Percentiles rank a stretch among this genome's conserved stretches.
Evolutionary conservation across 2,797 vertebrate genomes (phyloP).

Genomic region (Microctenopoma lineatum): DNA sequence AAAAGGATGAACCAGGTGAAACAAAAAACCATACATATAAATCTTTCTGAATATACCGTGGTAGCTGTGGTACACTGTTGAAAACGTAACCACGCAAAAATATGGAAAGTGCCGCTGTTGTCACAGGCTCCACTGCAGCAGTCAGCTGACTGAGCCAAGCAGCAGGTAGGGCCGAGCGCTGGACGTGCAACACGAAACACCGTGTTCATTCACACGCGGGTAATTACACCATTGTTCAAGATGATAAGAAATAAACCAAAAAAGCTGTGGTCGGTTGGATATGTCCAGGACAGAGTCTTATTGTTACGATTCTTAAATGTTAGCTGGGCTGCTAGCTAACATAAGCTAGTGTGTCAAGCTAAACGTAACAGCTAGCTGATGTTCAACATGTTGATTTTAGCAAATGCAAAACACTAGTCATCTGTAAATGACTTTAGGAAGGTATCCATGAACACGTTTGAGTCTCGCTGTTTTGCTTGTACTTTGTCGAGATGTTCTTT

Average conservation of each 20-base stretch:
- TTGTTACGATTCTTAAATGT: neutral
- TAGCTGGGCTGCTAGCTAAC: conserved; percentile 27
- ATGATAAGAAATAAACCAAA: neutral
- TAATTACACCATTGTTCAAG: conserved; percentile 1
- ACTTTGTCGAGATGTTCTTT: neutral
- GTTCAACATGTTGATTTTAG: neutral
- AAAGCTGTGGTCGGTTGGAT: rapidly evolving
- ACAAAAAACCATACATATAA: neutral
- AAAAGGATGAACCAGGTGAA: neutral
- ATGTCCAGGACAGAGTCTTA: neutral
- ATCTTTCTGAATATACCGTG: neutral
- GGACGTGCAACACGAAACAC: conserved; percentile 11
- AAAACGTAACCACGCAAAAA: neutral
- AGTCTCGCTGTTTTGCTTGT: neutral
- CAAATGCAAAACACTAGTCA: no score
- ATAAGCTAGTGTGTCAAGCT: neutral
- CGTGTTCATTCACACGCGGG: conserved; percentile 37
- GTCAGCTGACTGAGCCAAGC: conserved; percentile 68
- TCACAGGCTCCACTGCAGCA: neutral
- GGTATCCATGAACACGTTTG: neutral
- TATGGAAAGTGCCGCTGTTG: conserved; percentile 44
- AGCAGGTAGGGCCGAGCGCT: neutral
- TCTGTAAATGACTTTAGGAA: neutral
- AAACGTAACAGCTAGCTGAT: neutral
- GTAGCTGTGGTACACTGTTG: rapidly evolving